Conservation (phyloP, 2,797 vertebrate species). For the Sebastiscus tertius region DNA sequence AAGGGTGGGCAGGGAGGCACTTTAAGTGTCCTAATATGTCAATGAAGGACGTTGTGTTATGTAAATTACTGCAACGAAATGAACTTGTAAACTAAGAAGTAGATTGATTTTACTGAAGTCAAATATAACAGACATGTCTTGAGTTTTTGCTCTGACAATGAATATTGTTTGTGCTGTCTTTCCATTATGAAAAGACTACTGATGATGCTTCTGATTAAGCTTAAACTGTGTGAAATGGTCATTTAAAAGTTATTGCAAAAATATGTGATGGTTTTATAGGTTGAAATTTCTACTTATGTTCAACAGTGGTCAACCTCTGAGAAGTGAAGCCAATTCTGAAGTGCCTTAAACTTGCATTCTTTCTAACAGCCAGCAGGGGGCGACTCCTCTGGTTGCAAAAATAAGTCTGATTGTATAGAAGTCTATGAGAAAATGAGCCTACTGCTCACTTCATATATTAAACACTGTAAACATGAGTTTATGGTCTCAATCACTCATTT, state of each 20-base stretch:
- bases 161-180: neutral
- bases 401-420: no score
- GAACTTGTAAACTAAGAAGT: neutral
- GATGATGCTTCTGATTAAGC: neutral
- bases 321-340: no score
- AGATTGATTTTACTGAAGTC: neutral
- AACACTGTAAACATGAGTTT: no score
- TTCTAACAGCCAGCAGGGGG: no score
- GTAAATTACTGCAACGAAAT: slow-evolving; percentile 2
- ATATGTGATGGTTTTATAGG: neutral
- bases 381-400: no score
- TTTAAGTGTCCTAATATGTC: slow-evolving; percentile 20
- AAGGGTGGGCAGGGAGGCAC: neutral
- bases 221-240: neutral
- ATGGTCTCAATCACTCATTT: no score
- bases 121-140: neutral
- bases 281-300: neutral
- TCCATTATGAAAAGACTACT: neutral
- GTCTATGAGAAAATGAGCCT: fast-evolving
- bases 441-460: no score
- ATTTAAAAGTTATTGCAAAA: neutral
- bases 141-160: neutral
- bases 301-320: no score
- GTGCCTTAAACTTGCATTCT: no score
- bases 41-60: slow-evolving; percentile 10